Evolutionary conservation across 2,113 vertebrate genomes (phyloP), one percentile per base, ranked within the genome.

Genomic region (Stigmatopora nigra): DNA sequence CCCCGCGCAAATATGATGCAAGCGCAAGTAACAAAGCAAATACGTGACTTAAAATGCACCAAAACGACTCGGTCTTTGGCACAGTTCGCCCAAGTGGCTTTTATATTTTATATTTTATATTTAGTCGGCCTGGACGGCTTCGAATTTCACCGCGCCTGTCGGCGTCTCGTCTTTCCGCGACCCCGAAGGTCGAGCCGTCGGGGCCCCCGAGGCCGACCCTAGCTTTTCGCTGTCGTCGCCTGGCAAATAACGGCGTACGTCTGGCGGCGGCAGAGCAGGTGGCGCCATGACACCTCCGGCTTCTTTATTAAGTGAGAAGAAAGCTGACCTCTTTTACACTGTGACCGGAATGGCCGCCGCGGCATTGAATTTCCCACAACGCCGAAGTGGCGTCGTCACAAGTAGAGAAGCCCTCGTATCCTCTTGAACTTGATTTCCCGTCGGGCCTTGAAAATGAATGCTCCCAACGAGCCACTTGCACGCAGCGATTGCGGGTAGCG

Each of bases 91-190:
- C 63, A 55, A 70, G n/a, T 31, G 1, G 63, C 63, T 83, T 82
- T 86, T 89, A 89, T 85, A 89, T 88, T 86, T 88, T n/a, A n/a
- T n/a, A n/a, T 83, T 82, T 86, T 89, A 89, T 85, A 89, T 88
- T 86, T 88, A 88, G 86, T 84, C 78, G 25, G 58, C 70, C 66
- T 78, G 65, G 15, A 15, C 46, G 22, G 20, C 75, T 5, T 88
- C 83, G 13, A 63, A 78, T 88, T 87, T 84, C 87, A 78, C 71
- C 16, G 17, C 38, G 17, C 3, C 57, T 60, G 57, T 60, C 57
- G n/a, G 57, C 6, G 36, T 36, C 64, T 77, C 70, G 7, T 52
- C 61, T 70, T 71, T 75, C 45, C 0, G 53, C 38, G 8, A 6
- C 61, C 64, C 57, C 3, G 17, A 19, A 68, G 63, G 35, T 46